Evolutionary conservation across 1,140 invertebrate species (phyloP).

Genomic region (Pseudobourletiella spinata): DNA sequence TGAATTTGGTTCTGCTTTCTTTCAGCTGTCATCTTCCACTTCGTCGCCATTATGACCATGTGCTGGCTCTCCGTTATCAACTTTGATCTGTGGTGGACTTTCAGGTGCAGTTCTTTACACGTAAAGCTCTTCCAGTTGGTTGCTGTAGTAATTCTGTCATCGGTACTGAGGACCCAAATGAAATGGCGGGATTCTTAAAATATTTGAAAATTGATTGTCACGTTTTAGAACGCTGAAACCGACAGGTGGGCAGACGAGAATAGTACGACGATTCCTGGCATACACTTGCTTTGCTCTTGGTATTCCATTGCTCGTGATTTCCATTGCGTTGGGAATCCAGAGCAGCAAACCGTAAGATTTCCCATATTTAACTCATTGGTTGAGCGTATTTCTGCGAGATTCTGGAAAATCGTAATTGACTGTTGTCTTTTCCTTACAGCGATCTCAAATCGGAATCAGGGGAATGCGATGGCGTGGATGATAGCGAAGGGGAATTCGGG

Average conservation of each 20-base stretch:
- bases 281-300: slow-evolving; percentile 4
- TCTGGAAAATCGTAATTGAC: too few species aligned
- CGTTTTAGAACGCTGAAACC: slow-evolving; percentile 16
- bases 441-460: background rate
- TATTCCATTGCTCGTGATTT: background rate
- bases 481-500: background rate
- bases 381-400: too few species aligned
- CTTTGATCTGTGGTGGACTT: slow-evolving; percentile 29
- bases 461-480: background rate
- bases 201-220: too few species aligned
- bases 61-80: slow-evolving; percentile 24
- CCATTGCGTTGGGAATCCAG: background rate
- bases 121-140: too few species aligned
- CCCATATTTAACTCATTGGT: background rate
- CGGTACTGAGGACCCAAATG: too few species aligned
- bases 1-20: background rate
- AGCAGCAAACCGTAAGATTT: background rate
- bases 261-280: slow-evolving; percentile 3
- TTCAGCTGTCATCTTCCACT: slow-evolving; percentile 16
- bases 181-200: too few species aligned
- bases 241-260: slow-evolving; percentile 1
- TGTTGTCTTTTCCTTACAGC: background rate
- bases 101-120: too few species aligned
- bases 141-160: too few species aligned
- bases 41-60: slow-evolving; percentile 13